Conservation (phyloP, 1,140 invertebrate species). For the Macrotrachela quadricornifera region DNA sequence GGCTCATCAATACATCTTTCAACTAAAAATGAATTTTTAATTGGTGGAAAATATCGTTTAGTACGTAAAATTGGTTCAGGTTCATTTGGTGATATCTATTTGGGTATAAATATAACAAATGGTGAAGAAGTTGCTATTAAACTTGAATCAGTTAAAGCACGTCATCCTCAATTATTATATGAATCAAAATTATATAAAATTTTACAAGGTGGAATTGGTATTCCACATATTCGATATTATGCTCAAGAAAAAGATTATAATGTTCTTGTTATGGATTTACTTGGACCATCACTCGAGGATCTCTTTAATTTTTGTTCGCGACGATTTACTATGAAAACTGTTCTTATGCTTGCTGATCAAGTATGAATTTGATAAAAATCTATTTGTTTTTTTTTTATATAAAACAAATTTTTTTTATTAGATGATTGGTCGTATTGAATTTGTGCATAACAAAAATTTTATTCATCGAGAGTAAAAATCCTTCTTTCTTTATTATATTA, state of each 20-base stretch:
- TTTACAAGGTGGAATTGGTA: constrained; percentile 75
- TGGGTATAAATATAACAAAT: constrained; percentile 82
- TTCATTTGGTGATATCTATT: constrained; percentile 94
- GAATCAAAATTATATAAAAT: constrained; percentile 67
- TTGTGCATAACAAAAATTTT: constrained; percentile 43
- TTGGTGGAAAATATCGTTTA: constrained; percentile 58
- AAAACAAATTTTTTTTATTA: constrained; percentile 11
- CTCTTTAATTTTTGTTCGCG: constrained; percentile 87
- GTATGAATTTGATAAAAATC: constrained; percentile 6
- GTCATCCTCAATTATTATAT: constrained; percentile 82
- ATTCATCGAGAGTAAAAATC: constrained; percentile 36
- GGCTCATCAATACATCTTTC: constrained; percentile 4
- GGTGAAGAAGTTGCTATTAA: constrained; percentile 95
- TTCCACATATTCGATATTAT: constrained; percentile 78
- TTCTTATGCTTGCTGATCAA: constrained; percentile 85
- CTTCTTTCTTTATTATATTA: no score
- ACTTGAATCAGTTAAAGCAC: constrained; percentile 66
- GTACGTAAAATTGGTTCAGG: constrained; percentile 91
- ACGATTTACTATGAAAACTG: constrained; percentile 88
- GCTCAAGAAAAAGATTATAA: constrained; percentile 79
- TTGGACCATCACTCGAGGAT: constrained; percentile 83
- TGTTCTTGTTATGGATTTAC: constrained; percentile 81
- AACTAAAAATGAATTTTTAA: constrained; percentile 6
- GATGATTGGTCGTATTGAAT: constrained; percentile 41
- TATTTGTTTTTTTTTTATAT: not conserved